Evolutionary conservation across 2,113 vertebrate genomes (phyloP).

Genomic region (Fulica atra): DNA sequence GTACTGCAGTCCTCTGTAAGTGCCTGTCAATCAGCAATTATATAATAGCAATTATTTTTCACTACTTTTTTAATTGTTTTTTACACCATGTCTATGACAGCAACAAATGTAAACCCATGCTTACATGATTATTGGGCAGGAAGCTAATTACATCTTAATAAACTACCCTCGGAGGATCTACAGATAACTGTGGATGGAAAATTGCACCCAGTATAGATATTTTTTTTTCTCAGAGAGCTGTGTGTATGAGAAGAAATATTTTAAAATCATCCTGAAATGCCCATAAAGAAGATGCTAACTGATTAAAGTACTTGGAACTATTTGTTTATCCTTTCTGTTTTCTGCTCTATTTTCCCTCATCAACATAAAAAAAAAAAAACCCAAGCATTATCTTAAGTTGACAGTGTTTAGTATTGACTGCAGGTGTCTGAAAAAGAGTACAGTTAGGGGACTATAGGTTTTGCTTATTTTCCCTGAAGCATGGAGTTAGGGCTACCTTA

Average conservation of each 20-base stretch:
- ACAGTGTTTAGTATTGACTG: neutral
- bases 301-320: neutral
- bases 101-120: neutral
- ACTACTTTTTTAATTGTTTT: neutral
- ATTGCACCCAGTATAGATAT: neutral
- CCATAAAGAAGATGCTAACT: neutral
- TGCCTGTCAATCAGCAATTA: neutral
- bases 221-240: neutral
- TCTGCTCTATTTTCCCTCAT: neutral
- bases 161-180: neutral
- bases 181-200: neutral
- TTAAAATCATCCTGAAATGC: neutral
- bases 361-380: neutral
- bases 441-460: neutral
- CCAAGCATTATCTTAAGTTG: neutral
- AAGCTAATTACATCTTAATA: neutral
- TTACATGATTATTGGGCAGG: neutral
- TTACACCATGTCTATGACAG: neutral
- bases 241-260: neutral
- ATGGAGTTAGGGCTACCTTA: neutral
- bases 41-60: neutral
- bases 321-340: too few relatives aligned
- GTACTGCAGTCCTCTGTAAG: neutral
- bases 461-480: neutral
- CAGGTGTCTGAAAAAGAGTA: neutral